Evolutionary conservation across 2,797 vertebrate genomes (phyloP).

Genomic region (Eulemur coronatus): DNA sequence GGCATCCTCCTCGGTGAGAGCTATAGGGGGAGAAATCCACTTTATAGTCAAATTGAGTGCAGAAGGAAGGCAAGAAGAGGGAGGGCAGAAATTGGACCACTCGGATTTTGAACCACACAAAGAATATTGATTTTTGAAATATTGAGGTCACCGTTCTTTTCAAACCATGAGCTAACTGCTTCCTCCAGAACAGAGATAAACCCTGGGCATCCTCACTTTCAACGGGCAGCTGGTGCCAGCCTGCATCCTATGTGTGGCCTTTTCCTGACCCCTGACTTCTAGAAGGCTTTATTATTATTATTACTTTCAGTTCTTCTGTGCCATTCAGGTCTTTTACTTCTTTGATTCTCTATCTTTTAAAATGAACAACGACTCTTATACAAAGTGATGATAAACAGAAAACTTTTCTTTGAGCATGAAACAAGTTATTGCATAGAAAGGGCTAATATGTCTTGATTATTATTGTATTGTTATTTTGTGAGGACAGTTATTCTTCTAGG

Average conservation of each 20-base stretch:
- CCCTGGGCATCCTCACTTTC: accelerated
- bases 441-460: neutral
- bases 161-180: neutral
- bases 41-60: slow-evolving; percentile 47
- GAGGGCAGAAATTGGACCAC: neutral
- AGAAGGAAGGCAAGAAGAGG: slow-evolving; percentile 36
- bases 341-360: neutral
- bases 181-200: neutral
- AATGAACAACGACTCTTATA: neutral
- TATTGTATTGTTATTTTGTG: neutral
- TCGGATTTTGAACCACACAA: neutral
- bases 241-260: neutral
- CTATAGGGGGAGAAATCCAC: neutral
- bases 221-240: too few relatives aligned
- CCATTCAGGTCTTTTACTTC: neutral
- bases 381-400: neutral
- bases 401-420: neutral
- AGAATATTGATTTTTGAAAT: slow-evolving; percentile 39
- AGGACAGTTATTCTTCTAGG: neutral
- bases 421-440: neutral
- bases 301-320: neutral
- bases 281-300: neutral
- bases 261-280: neutral
- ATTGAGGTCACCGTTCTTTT: neutral
- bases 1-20: neutral